Evolutionary conservation across 35 echinoderm and acorn worm genomes (phyloP), one percentile per base, ranked within the genome.

Genomic region (Hemicentrotus pulcherrimus): DNA sequence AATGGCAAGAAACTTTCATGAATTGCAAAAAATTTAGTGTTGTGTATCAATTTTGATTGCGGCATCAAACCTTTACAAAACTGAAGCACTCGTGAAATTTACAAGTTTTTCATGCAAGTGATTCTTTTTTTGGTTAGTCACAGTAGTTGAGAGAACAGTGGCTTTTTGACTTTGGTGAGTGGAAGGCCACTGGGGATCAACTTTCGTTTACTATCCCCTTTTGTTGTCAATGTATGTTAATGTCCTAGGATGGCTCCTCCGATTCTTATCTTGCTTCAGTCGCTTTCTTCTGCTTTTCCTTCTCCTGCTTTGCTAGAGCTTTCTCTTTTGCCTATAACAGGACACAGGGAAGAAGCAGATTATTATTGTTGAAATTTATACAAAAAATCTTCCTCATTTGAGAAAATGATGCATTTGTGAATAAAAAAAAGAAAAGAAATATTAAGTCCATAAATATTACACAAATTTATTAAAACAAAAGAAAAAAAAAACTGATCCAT

Each of bases 261-360:
- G 7, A 28, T 78, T 41, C 32, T 41, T 93, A 93, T 93, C 48
- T 93, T 31, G 91, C 91, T 93, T 95, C 50, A 19, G 55, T 18
- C 32, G 8, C 95, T 94, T 96, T 71, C 93, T 97, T 97, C 92
- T 92, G 92, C 85, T 85, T 87, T 46, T 97, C 97, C 24, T 92
- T 50, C 45, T 97, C 94, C 71, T 95, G 86, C 52, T 97, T 96
- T 61, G 94, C 95, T 31, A 94, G 55, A 0, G 95, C 97, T 31
- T 96, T 97, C 94, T 97, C 93, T 94, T 96, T 97, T 31, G 97
- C 95, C 94, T 96, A 89, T 0, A 96, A 95, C 10, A 90, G 50
- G 24, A 86, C 31, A 31, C 13, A 94, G 85, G 86, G 35, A 85
- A 24, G 31, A 7, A 15, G 55, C 31, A 35, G 45, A 35, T 65